These are phyloP conservation scores for Slavum lentiscoides DNA, from an alignment of 2,888 invertebrate genomes.

Conservation along the genomic window DNA sequence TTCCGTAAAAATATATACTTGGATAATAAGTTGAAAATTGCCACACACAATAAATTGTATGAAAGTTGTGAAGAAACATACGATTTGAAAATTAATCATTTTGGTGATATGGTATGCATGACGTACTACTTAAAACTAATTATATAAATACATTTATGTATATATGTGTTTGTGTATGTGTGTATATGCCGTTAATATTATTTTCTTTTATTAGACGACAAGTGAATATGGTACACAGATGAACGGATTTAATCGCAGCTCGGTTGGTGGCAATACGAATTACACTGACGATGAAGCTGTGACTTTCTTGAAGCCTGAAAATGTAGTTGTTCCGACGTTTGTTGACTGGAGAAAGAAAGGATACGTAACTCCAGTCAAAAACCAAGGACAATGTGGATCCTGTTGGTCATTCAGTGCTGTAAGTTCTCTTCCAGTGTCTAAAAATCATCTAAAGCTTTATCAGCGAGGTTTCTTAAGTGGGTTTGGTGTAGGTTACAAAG, in stretches of 20 bases:
- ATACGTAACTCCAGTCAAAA: constrained; percentile 84
- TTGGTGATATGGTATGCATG: constrained; percentile 72
- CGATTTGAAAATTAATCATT: constrained; percentile 78
- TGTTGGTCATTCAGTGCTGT: constrained; percentile 90
- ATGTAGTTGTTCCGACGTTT: constrained; percentile 70
- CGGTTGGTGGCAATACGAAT: constrained; percentile 57
- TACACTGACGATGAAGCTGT: constrained; percentile 59
- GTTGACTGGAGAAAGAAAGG: constrained; percentile 86
- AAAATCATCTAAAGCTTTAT: no score
- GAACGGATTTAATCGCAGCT: constrained; percentile 69
- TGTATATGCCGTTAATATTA: not conserved
- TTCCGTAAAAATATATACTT: constrained; percentile 87
- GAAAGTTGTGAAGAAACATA: constrained; percentile 69
- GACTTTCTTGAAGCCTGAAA: constrained; percentile 69
- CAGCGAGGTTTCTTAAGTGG: no score
- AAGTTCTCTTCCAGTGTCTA: constrained; percentile 60
- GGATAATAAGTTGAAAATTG: constrained; percentile 83
- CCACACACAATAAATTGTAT: constrained; percentile 79
- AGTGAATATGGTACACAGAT: constrained; percentile 74
- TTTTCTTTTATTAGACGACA: constrained; percentile 64
- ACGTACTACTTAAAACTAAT: not conserved
- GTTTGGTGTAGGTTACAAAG: no score
- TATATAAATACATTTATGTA: no score
- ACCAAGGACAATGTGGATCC: constrained; percentile 77
- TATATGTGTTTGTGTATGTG: no score